Percentiles rank a stretch among this genome's conserved stretches.
These are phyloP conservation scores for Bettongia penicillata DNA, from an alignment of 2,113 vertebrate species.

Conservation along the genomic window DNA sequence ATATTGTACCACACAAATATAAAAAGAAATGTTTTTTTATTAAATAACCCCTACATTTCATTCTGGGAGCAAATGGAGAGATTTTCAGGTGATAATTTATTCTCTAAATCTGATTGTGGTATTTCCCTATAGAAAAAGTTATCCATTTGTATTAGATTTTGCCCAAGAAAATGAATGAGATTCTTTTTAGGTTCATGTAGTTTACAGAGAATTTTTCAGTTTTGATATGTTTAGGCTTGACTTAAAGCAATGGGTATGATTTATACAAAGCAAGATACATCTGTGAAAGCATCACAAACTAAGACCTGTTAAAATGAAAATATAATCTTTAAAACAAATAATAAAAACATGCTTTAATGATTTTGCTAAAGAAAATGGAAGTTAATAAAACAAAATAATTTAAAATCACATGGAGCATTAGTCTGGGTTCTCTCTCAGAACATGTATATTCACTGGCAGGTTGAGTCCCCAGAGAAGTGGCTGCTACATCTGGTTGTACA, in stretches of 20 bases:
- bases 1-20: not conserved
- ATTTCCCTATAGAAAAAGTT: slow-evolving; percentile 23
- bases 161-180: slow-evolving; percentile 14
- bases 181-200: slow-evolving; percentile 15
- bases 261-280: not conserved
- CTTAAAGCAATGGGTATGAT: not conserved
- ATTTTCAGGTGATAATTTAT: not conserved
- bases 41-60: slow-evolving; percentile 33
- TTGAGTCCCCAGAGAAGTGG: not conserved
- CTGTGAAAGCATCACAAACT: not conserved
- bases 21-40: slow-evolving; percentile 9
- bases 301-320: not conserved
- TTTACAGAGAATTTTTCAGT: not conserved
- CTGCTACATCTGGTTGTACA: not conserved
- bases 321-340: slow-evolving; percentile 43
- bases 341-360: not conserved
- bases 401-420: not conserved
- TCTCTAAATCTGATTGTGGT: slow-evolving; percentile 8
- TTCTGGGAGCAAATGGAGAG: slow-evolving; percentile 29
- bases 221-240: not conserved
- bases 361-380: slow-evolving; percentile 42
- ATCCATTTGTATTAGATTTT: not conserved
- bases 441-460: not conserved
- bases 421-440: not conserved
- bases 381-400: slow-evolving; percentile 45